Conservation (phyloP, 2,888 invertebrate genomes). For the Eudasyphora cyanicolor region DNA sequence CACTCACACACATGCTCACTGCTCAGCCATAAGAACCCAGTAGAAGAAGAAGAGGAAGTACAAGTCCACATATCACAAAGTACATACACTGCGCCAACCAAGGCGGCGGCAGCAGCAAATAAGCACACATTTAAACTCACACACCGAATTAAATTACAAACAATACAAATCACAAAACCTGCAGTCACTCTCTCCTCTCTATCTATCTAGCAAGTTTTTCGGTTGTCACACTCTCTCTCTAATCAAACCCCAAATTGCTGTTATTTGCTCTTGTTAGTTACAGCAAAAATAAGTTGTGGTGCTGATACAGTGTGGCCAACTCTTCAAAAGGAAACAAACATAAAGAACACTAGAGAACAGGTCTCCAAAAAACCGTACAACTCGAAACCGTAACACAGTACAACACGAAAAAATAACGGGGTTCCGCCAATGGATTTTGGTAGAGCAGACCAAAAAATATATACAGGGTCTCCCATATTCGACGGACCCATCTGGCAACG, state of each 20-base stretch:
- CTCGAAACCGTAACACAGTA: no score
- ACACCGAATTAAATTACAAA: no score
- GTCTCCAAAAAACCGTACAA: no score
- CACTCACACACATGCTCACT: slow-evolving; percentile 13
- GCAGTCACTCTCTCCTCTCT: neutral
- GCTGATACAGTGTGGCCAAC: no score
- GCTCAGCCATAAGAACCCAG: slow-evolving; percentile 16
- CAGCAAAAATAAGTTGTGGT: neutral
- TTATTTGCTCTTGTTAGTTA: neutral
- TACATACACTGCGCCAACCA: slow-evolving; percentile 1
- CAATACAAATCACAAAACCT: slow-evolving; percentile 39
- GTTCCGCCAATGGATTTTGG: no score
- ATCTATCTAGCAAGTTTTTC: neutral
- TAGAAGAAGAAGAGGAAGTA: neutral
- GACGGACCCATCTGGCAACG: no score
- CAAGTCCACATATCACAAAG: slow-evolving; percentile 12
- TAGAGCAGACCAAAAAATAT: no score
- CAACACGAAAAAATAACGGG: no score
- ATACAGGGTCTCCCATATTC: no score
- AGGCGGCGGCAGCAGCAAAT: slow-evolving; percentile 27
- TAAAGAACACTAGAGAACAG: no score
- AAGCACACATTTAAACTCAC: slow-evolving; percentile 7
- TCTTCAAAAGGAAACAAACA: no score
- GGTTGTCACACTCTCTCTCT: neutral
- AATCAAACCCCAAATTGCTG: slow-evolving; percentile 17